These are phyloP conservation scores for Siniperca chuatsi DNA, from an alignment of 2,113 vertebrate genomes.

Conservation along the genomic window DNA sequence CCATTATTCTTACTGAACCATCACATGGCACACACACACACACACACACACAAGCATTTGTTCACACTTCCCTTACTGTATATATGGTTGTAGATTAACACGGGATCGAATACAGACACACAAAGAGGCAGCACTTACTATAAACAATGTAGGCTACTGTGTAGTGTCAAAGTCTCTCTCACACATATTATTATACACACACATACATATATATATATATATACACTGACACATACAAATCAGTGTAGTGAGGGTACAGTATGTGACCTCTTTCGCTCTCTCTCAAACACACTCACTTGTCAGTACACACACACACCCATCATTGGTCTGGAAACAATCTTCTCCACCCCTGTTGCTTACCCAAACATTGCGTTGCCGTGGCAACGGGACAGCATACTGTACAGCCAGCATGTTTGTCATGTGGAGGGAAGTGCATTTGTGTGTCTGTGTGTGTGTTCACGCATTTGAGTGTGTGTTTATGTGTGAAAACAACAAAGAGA, in stretches of 20 bases:
- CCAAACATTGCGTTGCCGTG: slow-evolving; percentile 72
- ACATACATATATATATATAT: neutral
- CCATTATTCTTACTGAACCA: neutral
- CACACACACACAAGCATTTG: neutral
- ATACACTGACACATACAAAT: slow-evolving; percentile 12
- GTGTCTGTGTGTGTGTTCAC: neutral
- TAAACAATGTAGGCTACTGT: slow-evolving; percentile 45
- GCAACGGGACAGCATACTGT: slow-evolving; percentile 40
- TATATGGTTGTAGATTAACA: neutral
- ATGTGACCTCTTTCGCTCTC: slow-evolving; percentile 6
- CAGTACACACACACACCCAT: slow-evolving; percentile 9
- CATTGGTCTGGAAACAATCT: slow-evolving; percentile 78
- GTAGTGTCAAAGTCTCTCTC: slow-evolving; percentile 15
- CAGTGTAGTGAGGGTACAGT: slow-evolving; percentile 8
- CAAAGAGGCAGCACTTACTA: slow-evolving; percentile 1
- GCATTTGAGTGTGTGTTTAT: slow-evolving; percentile 3
- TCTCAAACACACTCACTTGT: slow-evolving; percentile 31
- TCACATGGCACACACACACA: neutral
- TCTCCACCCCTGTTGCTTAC: slow-evolving; percentile 69
- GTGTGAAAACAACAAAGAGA: neutral
- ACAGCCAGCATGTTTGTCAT: slow-evolving; percentile 57
- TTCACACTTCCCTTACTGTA: neutral
- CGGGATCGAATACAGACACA: slow-evolving; percentile 25
- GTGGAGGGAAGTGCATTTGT: neutral
- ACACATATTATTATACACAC: slow-evolving; percentile 22